Evolutionary conservation across 2,113 vertebrate species (phyloP).

Genomic region (Odocoileus virginianus): DNA sequence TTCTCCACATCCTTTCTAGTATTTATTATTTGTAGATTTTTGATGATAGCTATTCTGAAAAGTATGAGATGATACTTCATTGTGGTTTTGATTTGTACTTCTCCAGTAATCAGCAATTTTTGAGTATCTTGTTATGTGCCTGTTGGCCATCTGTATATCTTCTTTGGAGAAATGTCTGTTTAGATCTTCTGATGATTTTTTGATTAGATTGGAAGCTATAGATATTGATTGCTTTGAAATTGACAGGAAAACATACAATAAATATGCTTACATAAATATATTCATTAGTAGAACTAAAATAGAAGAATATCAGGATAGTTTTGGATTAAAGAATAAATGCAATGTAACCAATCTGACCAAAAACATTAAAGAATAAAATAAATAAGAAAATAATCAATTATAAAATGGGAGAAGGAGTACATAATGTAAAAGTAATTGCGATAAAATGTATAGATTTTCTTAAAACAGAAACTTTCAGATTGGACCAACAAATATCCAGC

Average conservation of each 20-base stretch:
- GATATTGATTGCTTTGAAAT: not conserved
- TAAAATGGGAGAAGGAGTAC: not conserved
- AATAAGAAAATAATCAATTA: not conserved
- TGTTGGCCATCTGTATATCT: not conserved
- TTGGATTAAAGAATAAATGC: not conserved
- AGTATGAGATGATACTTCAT: not conserved
- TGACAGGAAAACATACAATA: not conserved
- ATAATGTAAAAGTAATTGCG: not conserved
- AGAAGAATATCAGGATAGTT: not conserved
- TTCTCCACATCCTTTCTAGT: not conserved
- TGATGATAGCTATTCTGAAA: not conserved
- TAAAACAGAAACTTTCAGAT: not conserved
- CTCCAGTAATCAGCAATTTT: not conserved
- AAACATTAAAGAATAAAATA: not conserved
- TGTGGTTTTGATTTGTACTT: not conserved
- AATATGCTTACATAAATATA: not conserved
- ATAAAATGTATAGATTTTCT: not conserved
- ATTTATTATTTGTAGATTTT: not conserved
- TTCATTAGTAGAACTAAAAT: not conserved
- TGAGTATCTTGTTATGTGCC: not conserved
- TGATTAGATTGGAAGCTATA: not conserved
- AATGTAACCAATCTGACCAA: not conserved
- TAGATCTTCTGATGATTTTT: not conserved
- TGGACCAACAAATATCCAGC: not conserved
- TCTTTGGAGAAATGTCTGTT: not conserved